Percentiles rank a stretch among this genome's conserved stretches.
Conservation (phyloP, 2,113 vertebrate genomes). For the Ranitomeya variabilis region DNA sequence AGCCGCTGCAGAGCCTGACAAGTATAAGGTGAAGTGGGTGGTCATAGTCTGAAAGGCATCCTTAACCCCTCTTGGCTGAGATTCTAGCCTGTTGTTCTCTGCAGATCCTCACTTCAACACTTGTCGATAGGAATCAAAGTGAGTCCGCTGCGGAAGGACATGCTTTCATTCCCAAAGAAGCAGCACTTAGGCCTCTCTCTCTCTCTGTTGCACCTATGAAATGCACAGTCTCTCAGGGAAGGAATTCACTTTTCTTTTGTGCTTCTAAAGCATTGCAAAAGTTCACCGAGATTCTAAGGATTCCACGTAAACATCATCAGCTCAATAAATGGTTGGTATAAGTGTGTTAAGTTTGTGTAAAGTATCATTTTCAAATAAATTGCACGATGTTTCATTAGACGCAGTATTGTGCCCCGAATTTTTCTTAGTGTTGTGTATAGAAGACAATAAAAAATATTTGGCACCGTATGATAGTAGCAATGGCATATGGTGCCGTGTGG, state of each 20-base stretch:
- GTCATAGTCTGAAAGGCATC: slow-evolving; percentile 66
- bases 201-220: slow-evolving; percentile 21
- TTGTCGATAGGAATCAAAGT: slow-evolving; percentile 66
- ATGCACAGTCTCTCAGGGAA: not conserved
- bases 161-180: slow-evolving; percentile 59
- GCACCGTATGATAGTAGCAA: too few species aligned
- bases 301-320: not conserved
- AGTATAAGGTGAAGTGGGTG: slow-evolving; percentile 69
- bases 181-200: slow-evolving; percentile 25
- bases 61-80: slow-evolving; percentile 70
- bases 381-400: too few species aligned
- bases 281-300: not conserved
- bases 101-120: slow-evolving; percentile 64
- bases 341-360: not conserved
- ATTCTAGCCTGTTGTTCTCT: slow-evolving; percentile 66
- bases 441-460: too few species aligned
- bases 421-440: too few species aligned
- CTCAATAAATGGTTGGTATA: not conserved
- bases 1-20: not conserved
- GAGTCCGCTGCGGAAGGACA: slow-evolving; percentile 28
- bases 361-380: too few species aligned
- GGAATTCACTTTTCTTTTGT: not conserved
- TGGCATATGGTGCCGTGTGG: too few species aligned
- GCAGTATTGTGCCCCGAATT: too few species aligned
- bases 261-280: not conserved